phyloP scores from a whole-genome alignment of 2,113 vertebrate species.

The Tenrec ecaudatus region DNA sequence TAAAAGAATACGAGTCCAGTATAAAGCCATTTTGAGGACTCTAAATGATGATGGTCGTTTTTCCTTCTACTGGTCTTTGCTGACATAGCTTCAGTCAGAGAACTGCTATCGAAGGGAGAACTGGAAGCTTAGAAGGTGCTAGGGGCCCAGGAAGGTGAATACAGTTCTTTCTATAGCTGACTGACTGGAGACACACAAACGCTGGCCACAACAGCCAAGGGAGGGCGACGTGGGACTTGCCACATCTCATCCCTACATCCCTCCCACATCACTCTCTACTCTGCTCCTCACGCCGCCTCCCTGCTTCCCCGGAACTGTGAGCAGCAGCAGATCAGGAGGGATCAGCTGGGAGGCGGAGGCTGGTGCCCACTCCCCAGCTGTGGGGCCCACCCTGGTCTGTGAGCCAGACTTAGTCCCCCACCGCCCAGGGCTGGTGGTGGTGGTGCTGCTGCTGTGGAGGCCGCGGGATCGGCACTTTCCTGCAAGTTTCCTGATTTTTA shows the following conservation, averaged over 20 bases:
- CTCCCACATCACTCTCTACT: too few species aligned
- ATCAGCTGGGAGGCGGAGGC: background rate
- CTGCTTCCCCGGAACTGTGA: background rate
- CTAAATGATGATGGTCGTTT: background rate
- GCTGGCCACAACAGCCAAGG: background rate
- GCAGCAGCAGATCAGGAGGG: background rate
- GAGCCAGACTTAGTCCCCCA: too few species aligned
- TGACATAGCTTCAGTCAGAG: background rate
- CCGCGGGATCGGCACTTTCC: too few species aligned
- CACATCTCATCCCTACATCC: background rate
- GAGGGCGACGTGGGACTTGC: background rate
- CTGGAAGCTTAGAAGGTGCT: background rate
- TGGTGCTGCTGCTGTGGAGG: too few species aligned
- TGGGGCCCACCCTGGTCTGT: background rate
- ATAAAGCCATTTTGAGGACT: background rate
- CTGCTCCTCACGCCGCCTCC: too few species aligned
- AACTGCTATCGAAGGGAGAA: background rate
- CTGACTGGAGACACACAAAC: background rate
- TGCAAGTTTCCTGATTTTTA: background rate
- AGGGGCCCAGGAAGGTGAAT: background rate
- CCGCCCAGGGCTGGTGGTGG: too few species aligned
- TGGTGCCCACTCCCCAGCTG: too few species aligned
- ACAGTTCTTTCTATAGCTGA: background rate
- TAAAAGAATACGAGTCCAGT: background rate
- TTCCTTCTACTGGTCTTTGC: background rate